A percentile compares a stretch with the other conserved stretches of the same genome.
These are phyloP conservation scores for Diplolepis rosae DNA, from an alignment of 2,888 invertebrate species.

Conservation along the genomic window DNA sequence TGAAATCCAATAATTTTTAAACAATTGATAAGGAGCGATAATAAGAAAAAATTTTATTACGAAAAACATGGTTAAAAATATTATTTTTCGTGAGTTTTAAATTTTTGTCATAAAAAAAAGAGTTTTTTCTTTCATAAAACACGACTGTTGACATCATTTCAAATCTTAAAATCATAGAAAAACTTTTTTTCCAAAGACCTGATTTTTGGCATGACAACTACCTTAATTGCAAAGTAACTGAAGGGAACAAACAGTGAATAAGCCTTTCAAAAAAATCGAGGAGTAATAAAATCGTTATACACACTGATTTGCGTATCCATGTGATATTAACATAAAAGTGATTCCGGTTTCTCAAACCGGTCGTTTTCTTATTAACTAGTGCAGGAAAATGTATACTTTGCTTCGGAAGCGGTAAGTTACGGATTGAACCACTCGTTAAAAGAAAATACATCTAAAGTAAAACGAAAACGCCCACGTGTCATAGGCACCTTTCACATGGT, in stretches of 20 bases:
- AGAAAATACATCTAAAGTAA: constrained; percentile 45
- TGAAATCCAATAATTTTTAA: no score
- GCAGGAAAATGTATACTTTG: constrained; percentile 23
- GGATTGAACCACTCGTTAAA: constrained; percentile 23
- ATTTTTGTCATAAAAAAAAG: no score
- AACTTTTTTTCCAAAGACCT: no score
- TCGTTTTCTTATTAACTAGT: constrained; percentile 30
- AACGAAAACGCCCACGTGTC: constrained; percentile 50
- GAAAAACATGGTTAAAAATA: no score
- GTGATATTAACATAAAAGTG: constrained; percentile 1
- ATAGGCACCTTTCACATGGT: constrained; percentile 46
- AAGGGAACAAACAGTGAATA: background rate
- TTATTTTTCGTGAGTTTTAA: no score
- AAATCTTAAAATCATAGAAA: no score
- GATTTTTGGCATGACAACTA: no score
- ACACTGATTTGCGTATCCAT: constrained; percentile 16
- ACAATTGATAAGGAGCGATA: no score
- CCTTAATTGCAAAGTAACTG: constrained; percentile 10
- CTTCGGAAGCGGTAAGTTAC: constrained; percentile 19
- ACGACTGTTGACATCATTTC: no score
- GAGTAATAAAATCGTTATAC: background rate
- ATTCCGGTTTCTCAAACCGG: constrained; percentile 1
- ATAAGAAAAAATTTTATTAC: no score
- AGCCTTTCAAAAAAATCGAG: background rate
- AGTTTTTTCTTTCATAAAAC: no score